Base-by-base conservation (phyloP, 1,140 invertebrate genomes). In the Batillaria attramentaria region DNA sequence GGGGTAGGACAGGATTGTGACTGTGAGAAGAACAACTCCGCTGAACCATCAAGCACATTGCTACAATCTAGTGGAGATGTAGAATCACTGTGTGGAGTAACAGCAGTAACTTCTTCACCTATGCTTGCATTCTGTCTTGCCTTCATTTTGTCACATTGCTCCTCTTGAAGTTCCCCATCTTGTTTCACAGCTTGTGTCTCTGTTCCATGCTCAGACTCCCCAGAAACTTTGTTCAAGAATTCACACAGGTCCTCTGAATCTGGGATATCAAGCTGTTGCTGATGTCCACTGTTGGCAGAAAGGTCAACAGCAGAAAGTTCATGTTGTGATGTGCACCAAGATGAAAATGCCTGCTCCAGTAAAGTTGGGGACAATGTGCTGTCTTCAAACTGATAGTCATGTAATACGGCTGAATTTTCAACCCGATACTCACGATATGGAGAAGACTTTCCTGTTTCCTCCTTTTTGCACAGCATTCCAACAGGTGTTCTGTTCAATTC, bases 351-450 rank as follows among this genome's bases (percentile, higher is more conserved):
- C n/a, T 0, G 31, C 3, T 65, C 62, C n/a, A 65, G 20, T 3
- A 33, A 16, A 33, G 28, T 65, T 31, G 28, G 13, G 6, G 62
- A 31, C n/a, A 65, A 16, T 6, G 6, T 20, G 31, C 62, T 33
- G 62, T 65, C 62, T 33, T 65, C 28, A 65, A 65, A 65, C 62
- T 35, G 62, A 65, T 65, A n/a, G n/a, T n/a, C n/a, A n/a, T n/a
- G n/a, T n/a, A n/a, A n/a, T n/a, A n/a, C n/a, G n/a, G n/a, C n/a
- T n/a, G n/a, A n/a, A n/a, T n/a, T n/a, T n/a, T n/a, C n/a, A n/a
- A n/a, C n/a, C n/a, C n/a, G n/a, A n/a, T n/a, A n/a, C n/a, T n/a
- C n/a, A n/a, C n/a, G n/a, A n/a, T n/a, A n/a, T n/a, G n/a, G n/a
- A n/a, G n/a, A n/a, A n/a, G n/a, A n/a, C n/a, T n/a, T n/a, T n/a